Evolutionary conservation across 2,888 invertebrate species (phyloP), one percentile per base, ranked within the genome.

Genomic region (Pristionchus entomophagus): DNA sequence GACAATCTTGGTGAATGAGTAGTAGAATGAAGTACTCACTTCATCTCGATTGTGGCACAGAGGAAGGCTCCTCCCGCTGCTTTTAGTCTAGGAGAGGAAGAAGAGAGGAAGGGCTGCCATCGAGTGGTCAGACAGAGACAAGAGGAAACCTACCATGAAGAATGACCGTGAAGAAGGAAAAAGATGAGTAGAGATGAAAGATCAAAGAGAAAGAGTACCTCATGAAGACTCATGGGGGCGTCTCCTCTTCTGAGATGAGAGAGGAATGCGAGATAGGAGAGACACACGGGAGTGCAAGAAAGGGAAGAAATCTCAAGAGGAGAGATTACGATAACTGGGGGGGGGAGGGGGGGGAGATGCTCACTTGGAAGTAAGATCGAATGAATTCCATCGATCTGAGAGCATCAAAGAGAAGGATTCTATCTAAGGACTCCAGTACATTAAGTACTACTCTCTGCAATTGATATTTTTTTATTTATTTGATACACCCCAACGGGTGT

Each of bases 221-320:
- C 81, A 32, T 22, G 26, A 14, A 87, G 10, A 14, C 62, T 26
- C n/a, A 85, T 53, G 10, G 86, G 85, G 53, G 56, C 19, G 14
- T 87, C 87, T 45, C 87, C 86, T 22, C 29, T 51, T 19, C 86
- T 80, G n/a, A 85, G 49, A 59, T 82, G 85, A n/a, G 86, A 84
- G 22, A 87, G 85, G 69, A 87, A 87, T 12, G 86, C 81, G 26
- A 87, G 80, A 73, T 85, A 86, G 26, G 86, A 59, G 4, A 87
- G 45, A 78, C 87, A 87, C 19, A 87, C 56, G 22, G 69, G 82
- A 53, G n/a, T 35, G 10, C 53, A 81, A 19, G 22, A 19, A 26
- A 81, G n/a, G n/a, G 81, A 56, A 26, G 56, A 81, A 14, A 38
- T 41, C 81, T 78, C 3, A 26, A 78, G 78, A 78, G 26, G 14